Percentiles rank a stretch among this genome's conserved stretches.
Evolutionary conservation across 2,113 vertebrate species (phyloP).

Genomic region (Smithornis capensis): DNA sequence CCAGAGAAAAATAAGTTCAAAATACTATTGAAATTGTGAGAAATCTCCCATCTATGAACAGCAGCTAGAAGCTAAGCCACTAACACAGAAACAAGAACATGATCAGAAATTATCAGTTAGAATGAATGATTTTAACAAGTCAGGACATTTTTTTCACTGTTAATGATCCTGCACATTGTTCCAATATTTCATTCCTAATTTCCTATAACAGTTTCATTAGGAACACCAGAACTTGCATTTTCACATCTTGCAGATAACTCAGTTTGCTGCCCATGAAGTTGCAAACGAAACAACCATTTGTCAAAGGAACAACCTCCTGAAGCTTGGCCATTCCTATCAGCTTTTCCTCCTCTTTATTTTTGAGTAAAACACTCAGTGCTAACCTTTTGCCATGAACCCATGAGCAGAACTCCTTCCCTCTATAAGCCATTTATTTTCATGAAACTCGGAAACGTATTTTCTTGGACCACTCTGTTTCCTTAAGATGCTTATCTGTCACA

Average conservation of each 20-base stretch:
- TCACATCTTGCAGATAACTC: not conserved
- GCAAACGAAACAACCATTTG: not conserved
- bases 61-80: not conserved
- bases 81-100: not conserved
- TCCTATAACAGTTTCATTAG: not conserved
- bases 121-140: not conserved
- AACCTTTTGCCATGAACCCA: not conserved
- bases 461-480: not conserved
- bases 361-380: not conserved
- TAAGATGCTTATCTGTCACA: not conserved
- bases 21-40: not conserved
- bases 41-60: not conserved
- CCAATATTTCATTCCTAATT: not conserved
- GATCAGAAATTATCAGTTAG: not conserved
- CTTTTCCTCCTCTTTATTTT: not conserved
- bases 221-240: not conserved
- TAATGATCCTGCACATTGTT: not conserved
- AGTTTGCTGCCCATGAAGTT: not conserved
- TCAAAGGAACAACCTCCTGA: not conserved
- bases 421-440: not conserved
- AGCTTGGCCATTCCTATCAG: rapidly evolving
- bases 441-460: not conserved
- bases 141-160: not conserved
- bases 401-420: not conserved
- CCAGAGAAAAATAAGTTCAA: not conserved